phyloP scores from a whole-genome alignment of 2,888 invertebrate genomes.

The Entomobrya proxima region DNA sequence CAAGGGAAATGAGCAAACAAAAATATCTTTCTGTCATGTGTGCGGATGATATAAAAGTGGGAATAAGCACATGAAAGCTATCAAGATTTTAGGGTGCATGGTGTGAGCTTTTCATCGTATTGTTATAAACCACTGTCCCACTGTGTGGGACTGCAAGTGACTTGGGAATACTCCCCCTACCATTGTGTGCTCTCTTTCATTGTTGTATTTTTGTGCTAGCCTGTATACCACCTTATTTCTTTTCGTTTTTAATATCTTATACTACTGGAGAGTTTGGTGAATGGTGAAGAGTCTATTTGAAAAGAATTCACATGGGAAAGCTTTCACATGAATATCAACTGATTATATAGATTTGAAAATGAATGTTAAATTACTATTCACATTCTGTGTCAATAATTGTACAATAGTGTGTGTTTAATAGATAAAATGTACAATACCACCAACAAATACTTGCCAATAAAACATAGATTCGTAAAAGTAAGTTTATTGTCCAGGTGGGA shows the following conservation, averaged over 20 bases:
- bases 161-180: neutral
- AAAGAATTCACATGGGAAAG: conserved; percentile 17
- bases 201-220: neutral
- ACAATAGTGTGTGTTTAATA: too few species aligned
- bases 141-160: conserved; percentile 9
- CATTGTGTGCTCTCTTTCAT: neutral
- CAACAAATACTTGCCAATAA: too few species aligned
- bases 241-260: neutral
- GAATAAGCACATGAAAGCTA: neutral
- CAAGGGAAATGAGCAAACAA: too few species aligned
- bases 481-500: too few species aligned
- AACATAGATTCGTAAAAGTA: too few species aligned
- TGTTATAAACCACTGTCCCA: neutral
- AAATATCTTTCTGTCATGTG: too few species aligned
- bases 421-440: too few species aligned
- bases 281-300: neutral
- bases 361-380: too few species aligned
- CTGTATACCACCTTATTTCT: neutral
- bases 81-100: neutral
- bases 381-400: too few species aligned
- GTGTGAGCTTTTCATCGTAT: neutral
- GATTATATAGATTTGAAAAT: neutral
- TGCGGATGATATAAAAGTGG: too few species aligned
- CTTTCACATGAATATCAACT: neutral
- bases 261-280: neutral